Base-by-base conservation (phyloP, 2,888 invertebrate species). In the Tetragnatha montana region DNA sequence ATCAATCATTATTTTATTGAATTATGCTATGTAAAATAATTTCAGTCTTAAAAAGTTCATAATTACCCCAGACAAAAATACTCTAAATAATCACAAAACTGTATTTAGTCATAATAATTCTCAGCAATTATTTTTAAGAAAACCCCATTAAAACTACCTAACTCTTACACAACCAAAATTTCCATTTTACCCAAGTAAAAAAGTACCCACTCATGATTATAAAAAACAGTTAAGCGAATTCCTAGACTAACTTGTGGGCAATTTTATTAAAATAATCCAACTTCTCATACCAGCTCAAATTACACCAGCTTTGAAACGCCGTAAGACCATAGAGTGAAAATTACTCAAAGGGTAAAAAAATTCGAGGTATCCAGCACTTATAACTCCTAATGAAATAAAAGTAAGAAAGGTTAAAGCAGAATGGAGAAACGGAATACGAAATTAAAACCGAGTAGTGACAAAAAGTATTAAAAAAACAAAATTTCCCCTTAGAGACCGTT, bases 401-500 rank as follows among this genome's bases (percentile, higher is more conserved):
- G 74, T 51, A 50, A 71, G 69, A 80, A 80, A 47, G 70, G 14
- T n/a, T 49, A 70, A 19, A 50, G 60, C 47, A 50, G 49, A 70
- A 70, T 50, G 47, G 51, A 35, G 74, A 82, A 80, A 69, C 49
- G 74, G 51, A 74, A 74, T 22, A 60, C 82, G 51, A 73, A 74
- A 74, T 74, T 74, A 82, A 82, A 74, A 82, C 17, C 71, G 14
- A n/a, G 21, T 21, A 49, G 47, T 73, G n/a, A 51, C 74, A 83
- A 68, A 75, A 85, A 22, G 70, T 75, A 85, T 50, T 74, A 21
- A 21, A 71, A n/a, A 47, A 35, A 70, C n/a, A 79, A 21, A 70
- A 51, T 22, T 12, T n/a, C 19, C 47, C 80, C 80, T 73, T 17
- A 14, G 86, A 73, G 86, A 86, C 80, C 68, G 80, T 86, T 80